phyloP scores from a whole-genome alignment of 1,140 invertebrate genomes.

The Trachymyrmex cornetzi region DNA sequence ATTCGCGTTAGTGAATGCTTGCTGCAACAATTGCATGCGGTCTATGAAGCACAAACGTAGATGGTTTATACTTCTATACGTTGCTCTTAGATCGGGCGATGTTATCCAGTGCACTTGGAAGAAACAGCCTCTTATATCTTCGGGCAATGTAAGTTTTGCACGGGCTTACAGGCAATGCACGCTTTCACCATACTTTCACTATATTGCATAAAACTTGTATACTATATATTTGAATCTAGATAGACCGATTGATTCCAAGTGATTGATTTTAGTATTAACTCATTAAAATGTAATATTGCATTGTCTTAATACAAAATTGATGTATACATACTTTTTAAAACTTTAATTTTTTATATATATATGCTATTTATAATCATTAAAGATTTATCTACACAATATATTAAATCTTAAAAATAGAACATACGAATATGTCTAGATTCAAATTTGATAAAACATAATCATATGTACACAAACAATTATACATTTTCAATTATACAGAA shows the following conservation, averaged over 20 bases:
- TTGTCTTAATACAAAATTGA: background rate
- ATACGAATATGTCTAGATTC: conserved; percentile 28
- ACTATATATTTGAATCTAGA: conserved; percentile 43
- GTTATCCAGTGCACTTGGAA: conserved; percentile 77
- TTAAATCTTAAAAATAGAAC: background rate
- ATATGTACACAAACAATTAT: conserved; percentile 32
- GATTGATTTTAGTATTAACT: background rate
- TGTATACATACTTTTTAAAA: background rate
- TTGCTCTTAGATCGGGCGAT: conserved; percentile 65
- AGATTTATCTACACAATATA: background rate
- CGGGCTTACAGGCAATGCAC: conserved; percentile 72
- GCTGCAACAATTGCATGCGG: conserved; percentile 70
- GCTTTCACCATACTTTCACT: conserved; percentile 64
- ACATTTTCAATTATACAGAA: conserved; percentile 28
- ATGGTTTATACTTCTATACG: conserved; percentile 64
- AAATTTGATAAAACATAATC: conserved; percentile 16
- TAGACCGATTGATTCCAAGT: background rate
- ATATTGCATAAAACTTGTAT: conserved; percentile 19
- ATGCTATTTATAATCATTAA: background rate
- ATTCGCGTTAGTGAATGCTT: conserved; percentile 64
- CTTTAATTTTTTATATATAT: background rate
- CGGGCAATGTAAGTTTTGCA: conserved; percentile 76
- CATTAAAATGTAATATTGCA: background rate
- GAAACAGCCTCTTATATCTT: conserved; percentile 84
- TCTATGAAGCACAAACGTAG: conserved; percentile 68